Conservation (phyloP, 2,888 invertebrate genomes). For the Cephus pulcher region DNA sequence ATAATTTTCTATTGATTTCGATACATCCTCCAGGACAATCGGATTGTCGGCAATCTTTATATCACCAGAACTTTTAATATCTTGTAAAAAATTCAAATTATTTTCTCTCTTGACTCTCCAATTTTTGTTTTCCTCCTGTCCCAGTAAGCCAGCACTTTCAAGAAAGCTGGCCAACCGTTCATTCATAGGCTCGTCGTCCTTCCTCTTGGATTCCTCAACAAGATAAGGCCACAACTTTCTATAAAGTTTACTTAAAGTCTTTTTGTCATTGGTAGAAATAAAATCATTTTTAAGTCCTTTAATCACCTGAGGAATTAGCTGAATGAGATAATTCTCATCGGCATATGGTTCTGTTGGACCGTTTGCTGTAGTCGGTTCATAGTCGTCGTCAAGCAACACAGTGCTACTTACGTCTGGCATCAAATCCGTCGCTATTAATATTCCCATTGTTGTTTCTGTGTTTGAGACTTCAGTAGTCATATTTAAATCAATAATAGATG, state of each 20-base stretch:
- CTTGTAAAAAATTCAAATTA: too few species aligned
- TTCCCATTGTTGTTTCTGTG: not conserved
- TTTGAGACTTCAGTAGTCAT: not conserved
- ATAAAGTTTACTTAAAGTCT: conserved; percentile 9
- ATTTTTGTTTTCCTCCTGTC: not conserved
- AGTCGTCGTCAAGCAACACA: not conserved
- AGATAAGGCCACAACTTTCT: conserved; percentile 16
- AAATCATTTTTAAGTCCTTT: conserved; percentile 6
- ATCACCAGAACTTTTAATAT: too few species aligned
- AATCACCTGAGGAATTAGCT: conserved; percentile 13
- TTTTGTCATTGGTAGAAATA: not conserved
- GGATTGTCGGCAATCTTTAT: too few species aligned
- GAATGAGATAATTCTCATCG: conserved; percentile 6
- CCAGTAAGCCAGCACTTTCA: not conserved
- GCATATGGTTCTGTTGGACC: not conserved
- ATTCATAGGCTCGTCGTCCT: conserved; percentile 6
- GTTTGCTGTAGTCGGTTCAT: not conserved
- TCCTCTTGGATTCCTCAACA: conserved; percentile 11
- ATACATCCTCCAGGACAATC: too few species aligned
- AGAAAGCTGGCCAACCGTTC: not conserved
- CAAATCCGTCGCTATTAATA: not conserved
- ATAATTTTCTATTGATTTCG: too few species aligned
- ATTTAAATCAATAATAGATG: not conserved
- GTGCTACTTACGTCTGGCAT: not conserved
- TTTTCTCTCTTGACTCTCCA: too few species aligned